Evolutionary conservation across 2,113 vertebrate genomes (phyloP), one percentile per base, ranked within the genome.

Genomic region (Ammodytes marinus): DNA sequence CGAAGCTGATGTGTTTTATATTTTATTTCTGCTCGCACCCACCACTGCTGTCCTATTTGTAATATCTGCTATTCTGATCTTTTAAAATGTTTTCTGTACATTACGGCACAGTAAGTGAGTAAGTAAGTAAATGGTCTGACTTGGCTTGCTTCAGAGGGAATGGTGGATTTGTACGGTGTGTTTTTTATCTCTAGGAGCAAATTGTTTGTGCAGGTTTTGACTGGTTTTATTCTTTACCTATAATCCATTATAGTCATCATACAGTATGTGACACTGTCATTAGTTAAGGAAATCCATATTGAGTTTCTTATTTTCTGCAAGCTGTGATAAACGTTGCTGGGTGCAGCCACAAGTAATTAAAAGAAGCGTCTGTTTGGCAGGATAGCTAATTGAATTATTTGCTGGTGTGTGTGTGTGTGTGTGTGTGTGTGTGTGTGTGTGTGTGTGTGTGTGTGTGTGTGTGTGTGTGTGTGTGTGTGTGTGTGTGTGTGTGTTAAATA

Each of bases 321-420:
- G 83, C 88, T 83, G 80, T 50, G 68, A 82, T 53, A 69, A 70
- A 77, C 83, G 72, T 77, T 89, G 80, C 77, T 61, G 50, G 27
- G 27, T 27, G 27, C 27, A 27, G 27, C 27, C 27, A 27, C 87
- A 72, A 93, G 91, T 95, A 92, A 95, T 94, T 94, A 91, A 93
- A 93, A 86, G 69, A 86, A 77, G 77, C 73, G 60, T 69, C 85
- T 82, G 84, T 88, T 90, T 90, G 87, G 87, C 87, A 75, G 84
- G 80, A 84, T 87, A 89, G 90, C 88, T 94, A 93, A 95, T 93
- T 94, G 88, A 93, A 94, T 95, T 89, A 91, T 83, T 69, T 71
- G 77, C 74, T 52, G 57, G 27, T 27, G 50, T 59, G 69, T 80
- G 14, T 60, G 61, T 54, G 40, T 14, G 19, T 17, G 46, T 53